Base-by-base conservation (phyloP, 2,797 vertebrate genomes). In the Notoglanidium macrostoma region DNA sequence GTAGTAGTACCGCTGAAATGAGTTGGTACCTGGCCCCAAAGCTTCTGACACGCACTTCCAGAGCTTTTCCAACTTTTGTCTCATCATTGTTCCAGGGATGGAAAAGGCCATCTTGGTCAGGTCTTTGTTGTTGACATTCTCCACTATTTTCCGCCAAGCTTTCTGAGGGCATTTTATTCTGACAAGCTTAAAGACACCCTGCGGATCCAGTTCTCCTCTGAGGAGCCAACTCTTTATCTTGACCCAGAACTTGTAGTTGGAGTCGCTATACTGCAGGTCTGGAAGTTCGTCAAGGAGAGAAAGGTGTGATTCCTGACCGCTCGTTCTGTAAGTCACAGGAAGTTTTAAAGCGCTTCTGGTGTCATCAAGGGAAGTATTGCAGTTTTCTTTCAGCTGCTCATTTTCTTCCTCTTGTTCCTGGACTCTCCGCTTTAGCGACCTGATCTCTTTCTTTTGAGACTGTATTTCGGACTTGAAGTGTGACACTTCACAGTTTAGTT, bases 241-340 rank as follows among this genome's bases (percentile, higher is more conserved):
- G 49, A 46, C 40, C 87, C 82, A 84, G 82, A 87, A 87, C 51
- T 79, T 40, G 1, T 87, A 26, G 74, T 87, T 87, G 35, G 35
- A 79, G 40, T 84, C 15, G 49, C 72, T 1, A 2, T n/a, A 15
- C 74, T 80, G 5, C n/a, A 87, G 40, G 63, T 84, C 40, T 70
- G 82, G 82, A 46, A 84, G 51, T 49, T 59, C n/a, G 2, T 8
- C 9, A 21, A 87, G 73, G 29, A 79, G 79, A 19, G 3, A 17
- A 49, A 0, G 1, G n/a, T 19, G 0, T 26, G 67, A n/a, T 84
- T 3, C n/a, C 17, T 59, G 19, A 19, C 2, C n/a, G 4, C 17
- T 35, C 11, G 23, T 3, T 19, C 46, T 35, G 46, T 12, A 32
- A 26, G 19, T 65, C 59, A 17, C 44, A 23, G 7, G 80, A 82